phyloP scores from a whole-genome alignment of 2,113 vertebrate species.

The Helogale parvula region DNA sequence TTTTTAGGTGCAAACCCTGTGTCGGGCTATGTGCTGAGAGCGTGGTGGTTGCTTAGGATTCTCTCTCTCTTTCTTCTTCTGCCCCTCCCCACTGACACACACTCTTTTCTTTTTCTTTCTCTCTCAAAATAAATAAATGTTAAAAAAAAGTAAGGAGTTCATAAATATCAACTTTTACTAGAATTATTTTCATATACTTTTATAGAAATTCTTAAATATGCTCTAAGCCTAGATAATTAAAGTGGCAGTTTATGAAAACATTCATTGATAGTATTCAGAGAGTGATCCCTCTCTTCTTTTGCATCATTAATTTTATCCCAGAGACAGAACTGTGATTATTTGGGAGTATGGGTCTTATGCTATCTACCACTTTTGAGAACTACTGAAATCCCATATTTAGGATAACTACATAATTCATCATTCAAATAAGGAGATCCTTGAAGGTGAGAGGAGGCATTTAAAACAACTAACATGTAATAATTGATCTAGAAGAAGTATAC shows the following conservation, averaged over 20 bases:
- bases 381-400: not conserved
- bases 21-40: too few relatives aligned
- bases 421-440: not conserved
- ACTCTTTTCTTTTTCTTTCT: too few relatives aligned
- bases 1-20: too few relatives aligned
- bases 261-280: not conserved
- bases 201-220: not conserved
- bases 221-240: not conserved
- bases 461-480: not conserved
- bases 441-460: not conserved
- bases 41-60: too few relatives aligned
- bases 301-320: not conserved
- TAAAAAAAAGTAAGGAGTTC: not conserved
- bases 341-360: not conserved
- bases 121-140: too few relatives aligned
- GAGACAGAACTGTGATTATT: not conserved
- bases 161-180: not conserved
- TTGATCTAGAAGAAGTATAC: constrained; percentile 12
- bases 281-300: not conserved
- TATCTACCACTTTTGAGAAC: not conserved
- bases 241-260: not conserved
- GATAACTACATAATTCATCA: not conserved
- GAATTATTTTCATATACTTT: constrained; percentile 37
- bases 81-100: too few relatives aligned
- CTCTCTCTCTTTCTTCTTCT: too few relatives aligned